Conservation (phyloP, 2,888 invertebrate genomes). For the Zygaena filipendulae region DNA sequence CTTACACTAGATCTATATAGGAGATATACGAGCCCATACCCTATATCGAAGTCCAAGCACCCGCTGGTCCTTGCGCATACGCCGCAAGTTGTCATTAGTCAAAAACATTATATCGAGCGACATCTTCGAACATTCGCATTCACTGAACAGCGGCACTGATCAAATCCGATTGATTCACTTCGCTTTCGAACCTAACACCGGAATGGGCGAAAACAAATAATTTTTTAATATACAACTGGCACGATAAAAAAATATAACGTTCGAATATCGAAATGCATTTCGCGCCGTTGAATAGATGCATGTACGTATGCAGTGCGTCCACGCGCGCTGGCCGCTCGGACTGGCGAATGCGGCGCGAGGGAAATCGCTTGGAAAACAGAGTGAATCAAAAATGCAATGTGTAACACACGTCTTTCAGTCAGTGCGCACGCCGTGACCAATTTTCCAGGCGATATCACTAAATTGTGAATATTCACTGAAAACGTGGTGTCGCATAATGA, state of each 20-base stretch:
- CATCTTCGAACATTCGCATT: no score
- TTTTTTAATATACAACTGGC: constrained; percentile 25
- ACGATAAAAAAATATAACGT: constrained; percentile 36
- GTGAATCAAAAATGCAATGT: no score
- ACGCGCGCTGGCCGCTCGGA: constrained; percentile 35
- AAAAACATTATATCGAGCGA: constrained; percentile 66
- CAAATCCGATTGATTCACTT: no score
- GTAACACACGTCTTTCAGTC: no score
- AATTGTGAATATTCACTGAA: no score
- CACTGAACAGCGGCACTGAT: no score
- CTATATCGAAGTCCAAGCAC: constrained; percentile 59
- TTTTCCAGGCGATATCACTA: no score
- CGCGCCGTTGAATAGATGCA: constrained; percentile 25
- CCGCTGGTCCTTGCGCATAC: constrained; percentile 55
- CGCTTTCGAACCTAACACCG: no score
- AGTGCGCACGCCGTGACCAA: constrained; percentile 29
- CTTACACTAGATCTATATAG: no score
- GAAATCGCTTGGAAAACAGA: constrained; percentile 59
- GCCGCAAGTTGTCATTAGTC: constrained; percentile 60
- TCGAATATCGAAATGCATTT: constrained; percentile 63
- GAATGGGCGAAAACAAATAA: no score
- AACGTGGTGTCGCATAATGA: no score
- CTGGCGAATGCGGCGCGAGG: constrained; percentile 32
- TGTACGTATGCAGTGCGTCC: constrained; percentile 30
- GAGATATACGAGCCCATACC: no score